Base-by-base conservation (phyloP, 2,113 vertebrate species). In the Diglossa brunneiventris region DNA sequence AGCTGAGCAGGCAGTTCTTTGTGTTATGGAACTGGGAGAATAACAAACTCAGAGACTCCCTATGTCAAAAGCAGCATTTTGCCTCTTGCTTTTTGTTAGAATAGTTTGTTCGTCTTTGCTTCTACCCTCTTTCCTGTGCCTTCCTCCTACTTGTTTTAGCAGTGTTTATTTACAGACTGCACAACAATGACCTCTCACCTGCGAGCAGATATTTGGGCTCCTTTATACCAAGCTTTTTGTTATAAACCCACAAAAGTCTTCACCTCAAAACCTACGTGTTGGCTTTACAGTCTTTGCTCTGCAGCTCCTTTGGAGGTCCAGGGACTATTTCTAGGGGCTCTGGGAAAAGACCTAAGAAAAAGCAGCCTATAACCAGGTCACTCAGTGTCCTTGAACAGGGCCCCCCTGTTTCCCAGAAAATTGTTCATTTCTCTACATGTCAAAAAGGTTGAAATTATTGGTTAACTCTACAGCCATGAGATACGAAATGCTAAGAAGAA, bases 201-300 rank as follows among this genome's bases (percentile, higher is more conserved):
- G 41, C 23, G 66, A 28, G 42, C 53, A 76, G 35, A 15, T 6
- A 37, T 63, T 55, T 0, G 0, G 49, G 15, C 5, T 67, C 10
- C 28, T 69, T 81, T 83, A 42, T 26, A n/a, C 20, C 46, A 44
- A 47, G 14, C 7, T 69, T 73, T 31, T 72, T 5, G 4, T 49
- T 49, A 46, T 35, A 68, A 91, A 28, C 10, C 1, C 5, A 3
- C 3, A 20, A 59, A 68, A 26, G 11, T 24, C 52, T 81, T 74
- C 27, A 81, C 24, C 47, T 81, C 37, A 89, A 47, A 78, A 52
- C 56, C 13, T 30, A 24, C 10, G 6, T 12, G 15, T 78, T 53
- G 9, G 3, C 18, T 91, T 87, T 55, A 74, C 35, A 59, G 26
- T 26, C 5, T 61, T 47, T 72, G 33, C 67, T 86, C 41, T 70